Base-by-base conservation (phyloP, 2,888 invertebrate genomes). In the Chrysina gloriosa region DNA sequence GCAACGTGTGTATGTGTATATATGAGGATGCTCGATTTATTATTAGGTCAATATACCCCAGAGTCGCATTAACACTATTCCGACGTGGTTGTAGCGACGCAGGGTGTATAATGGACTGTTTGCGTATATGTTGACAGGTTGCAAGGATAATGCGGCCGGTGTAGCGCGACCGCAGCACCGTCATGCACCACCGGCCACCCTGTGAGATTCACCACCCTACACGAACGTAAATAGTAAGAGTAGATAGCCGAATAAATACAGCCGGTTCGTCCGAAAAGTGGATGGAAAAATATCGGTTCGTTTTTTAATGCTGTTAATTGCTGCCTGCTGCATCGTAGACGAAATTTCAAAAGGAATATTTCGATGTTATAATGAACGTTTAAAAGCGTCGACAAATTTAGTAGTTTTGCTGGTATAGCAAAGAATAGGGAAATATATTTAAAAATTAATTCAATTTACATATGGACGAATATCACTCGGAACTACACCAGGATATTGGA, bases 131-230 rank as follows among this genome's bases (percentile, higher is more conserved):
- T 73, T 73, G 73, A 74, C 73, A 70, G 72, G 74, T 72, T 73
- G 70, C 71, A 72, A 70, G 73, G 73, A 73, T 74, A 74, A 74
- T 73, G 73, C 69, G 69, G 66, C 68, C 73, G 73, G 69, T 74
- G 72, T 73, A 69, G 70, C 74, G 74, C 68, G 70, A 74, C 74
- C 72, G 68, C 72, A 71, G 68, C 70, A 69, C 71, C 64, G 74
- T 73, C 70, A 74, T 71, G 72, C 73, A 73, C 68, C 70, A 72
- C 68, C 68, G 69, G 64, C 67, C 72, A 73, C 72, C 56, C 56
- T 56, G 56, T 56, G 56, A 56, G 56, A 56, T 56, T 39, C 39
- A 56, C 56, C 56, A 56, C 56, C 56, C 56, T 36, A 39, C n/a
- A n/a, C 56, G 56, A 56, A 56, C 56, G 36, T 56, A 21, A 56